Base-by-base conservation (phyloP, 2,797 vertebrate species). In the Momotus momota region DNA sequence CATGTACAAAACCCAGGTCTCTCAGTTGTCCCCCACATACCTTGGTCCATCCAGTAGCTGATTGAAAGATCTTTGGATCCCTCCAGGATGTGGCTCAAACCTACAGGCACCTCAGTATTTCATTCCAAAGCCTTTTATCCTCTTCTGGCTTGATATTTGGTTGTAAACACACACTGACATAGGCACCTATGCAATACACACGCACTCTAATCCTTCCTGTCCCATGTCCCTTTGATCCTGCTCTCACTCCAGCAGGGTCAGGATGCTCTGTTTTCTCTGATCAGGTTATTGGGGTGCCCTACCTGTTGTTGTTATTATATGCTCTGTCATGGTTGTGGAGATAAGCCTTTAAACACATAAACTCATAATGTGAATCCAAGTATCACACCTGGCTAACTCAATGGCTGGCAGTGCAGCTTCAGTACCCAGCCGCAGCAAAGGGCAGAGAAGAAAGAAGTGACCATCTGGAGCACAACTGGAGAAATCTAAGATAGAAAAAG, bases 401-500 rank as follows among this genome's bases (percentile, higher is more conserved):
- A 27, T 23, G 61, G 21, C 20, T 65, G 75, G 21, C 27, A 35
- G 16, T 70, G 40, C 57, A 79, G 16, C 31, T 69, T 86, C 49
- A 25, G 22, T 38, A 29, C 14, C 19, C 29, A 87, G 57, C 1
- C 51, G 54, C 0, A 0, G 12, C 2, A 2, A 66, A 81, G 23
- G 17, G 14, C 10, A 48, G n/a, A 14, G 43, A 80, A 58, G 29
- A 73, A 46, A 55, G 46, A 45, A 5, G 1, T 41, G 51, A 77
- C 55, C 27, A 79, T 81, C 33, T 61, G 71, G 81, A 88, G 48
- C 38, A 66, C 27, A 16, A 10, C 66, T 54, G 33, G 14, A 79
- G 69, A 88, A 87, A 71, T 12, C 25, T 62, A 43, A 43, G 12
- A 57, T 27, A 74, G 57, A 51, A 81, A 86, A 87, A 48, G 31